Evolutionary conservation across 2,113 vertebrate species (phyloP).

Genomic region (Ammospiza caudacuta): DNA sequence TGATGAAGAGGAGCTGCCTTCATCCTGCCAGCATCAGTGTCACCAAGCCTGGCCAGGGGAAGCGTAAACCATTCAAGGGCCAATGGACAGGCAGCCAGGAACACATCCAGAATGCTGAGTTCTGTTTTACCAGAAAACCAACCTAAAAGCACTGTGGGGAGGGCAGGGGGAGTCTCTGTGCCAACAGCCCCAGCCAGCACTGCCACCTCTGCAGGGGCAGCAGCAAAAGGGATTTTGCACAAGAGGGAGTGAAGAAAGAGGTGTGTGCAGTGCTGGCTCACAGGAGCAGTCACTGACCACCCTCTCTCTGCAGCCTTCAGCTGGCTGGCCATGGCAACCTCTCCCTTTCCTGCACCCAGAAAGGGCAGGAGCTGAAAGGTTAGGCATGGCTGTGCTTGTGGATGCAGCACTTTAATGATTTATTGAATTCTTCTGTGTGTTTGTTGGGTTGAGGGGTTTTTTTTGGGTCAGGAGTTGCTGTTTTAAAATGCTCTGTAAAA

Average conservation of each 20-base stretch:
- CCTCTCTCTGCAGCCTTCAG: not conserved
- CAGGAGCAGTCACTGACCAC: not conserved
- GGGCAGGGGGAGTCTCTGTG: rapidly evolving
- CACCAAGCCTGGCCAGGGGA: not conserved
- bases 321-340: not conserved
- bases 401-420: not conserved
- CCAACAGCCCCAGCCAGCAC: not conserved
- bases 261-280: not conserved
- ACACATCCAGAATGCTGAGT: not conserved
- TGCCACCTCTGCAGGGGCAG: not conserved
- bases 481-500: not conserved
- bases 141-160: not conserved
- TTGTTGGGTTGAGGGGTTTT: rapidly evolving
- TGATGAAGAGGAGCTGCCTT: not conserved
- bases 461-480: not conserved
- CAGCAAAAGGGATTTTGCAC: not conserved
- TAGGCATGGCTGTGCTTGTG: not conserved
- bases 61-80: not conserved
- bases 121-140: not conserved
- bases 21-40: not conserved
- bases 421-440: not conserved
- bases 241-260: not conserved
- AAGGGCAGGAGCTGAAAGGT: not conserved
- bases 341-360: not conserved
- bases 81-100: not conserved